Base-by-base conservation (phyloP, 2,888 invertebrate species). In the Hirtodrosophila trivittata region DNA sequence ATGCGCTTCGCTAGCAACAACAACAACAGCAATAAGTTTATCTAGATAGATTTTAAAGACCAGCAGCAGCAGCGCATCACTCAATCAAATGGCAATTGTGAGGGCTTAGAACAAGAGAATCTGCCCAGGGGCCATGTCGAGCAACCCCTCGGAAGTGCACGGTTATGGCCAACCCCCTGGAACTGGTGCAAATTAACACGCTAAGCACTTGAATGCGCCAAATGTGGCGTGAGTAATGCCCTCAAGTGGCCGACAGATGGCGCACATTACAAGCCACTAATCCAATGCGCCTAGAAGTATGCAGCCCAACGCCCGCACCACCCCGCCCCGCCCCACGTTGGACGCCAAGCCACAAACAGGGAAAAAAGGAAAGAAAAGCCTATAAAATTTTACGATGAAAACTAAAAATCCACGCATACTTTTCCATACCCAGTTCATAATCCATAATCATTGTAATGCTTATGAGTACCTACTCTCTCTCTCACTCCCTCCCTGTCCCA, bases 161-260 rank as follows among this genome's bases (percentile, higher is more conserved):
- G 7, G 5, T 7, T 28, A 28, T 28, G 9, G 28, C 49, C 62
- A 43, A 67, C 55, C 66, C 68, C 63, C 41, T 42, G 66, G 39
- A 69, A 70, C 87, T 85, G 88, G 86, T 88, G 80, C 70, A 89
- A 88, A 89, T 89, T 89, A 89, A 89, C 89, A 77, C 89, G 87
- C 85, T 89, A 88, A 89, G 87, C 87, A 89, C 87, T 88, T 89
- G 86, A 89, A 87, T 87, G 86, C 71, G 80, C 74, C 76, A 88
- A 88, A 89, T 88, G 89, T 88, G 82, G 89, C 86, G 86, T 87
- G 88, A 87, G 82, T 88, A 88, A 89, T 89, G 76, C 81, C 77
- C 84, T 80, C 83, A 81, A 81, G 84, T 82, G 86, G 63, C 84
- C 86, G 60, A 45, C 80, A 82, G 80, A 66, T 71, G 73, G 77